These are phyloP conservation scores for Trachelus tabidus DNA, from an alignment of 2,888 invertebrate species.

Conservation along the genomic window DNA sequence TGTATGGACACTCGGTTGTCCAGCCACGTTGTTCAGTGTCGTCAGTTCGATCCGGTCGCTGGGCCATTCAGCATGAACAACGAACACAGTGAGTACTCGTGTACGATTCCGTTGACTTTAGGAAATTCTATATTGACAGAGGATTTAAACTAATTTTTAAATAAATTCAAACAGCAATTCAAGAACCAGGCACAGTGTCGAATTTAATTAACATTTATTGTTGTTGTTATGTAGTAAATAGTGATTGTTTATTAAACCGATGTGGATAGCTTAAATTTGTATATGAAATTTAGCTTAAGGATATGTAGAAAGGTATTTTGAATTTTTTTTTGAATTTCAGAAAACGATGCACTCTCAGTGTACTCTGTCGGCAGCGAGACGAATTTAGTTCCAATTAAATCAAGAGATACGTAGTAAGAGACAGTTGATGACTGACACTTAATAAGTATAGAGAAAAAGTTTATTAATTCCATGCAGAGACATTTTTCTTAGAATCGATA, in stretches of 20 bases:
- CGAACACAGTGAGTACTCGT: conserved; percentile 50
- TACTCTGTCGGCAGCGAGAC: conserved; percentile 53
- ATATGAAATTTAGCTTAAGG: not conserved
- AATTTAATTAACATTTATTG: not conserved
- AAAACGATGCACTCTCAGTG: conserved; percentile 42
- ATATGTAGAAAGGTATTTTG: not conserved
- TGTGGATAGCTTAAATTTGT: no score
- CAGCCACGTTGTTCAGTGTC: conserved; percentile 58
- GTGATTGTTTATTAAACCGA: no score
- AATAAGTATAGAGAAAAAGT: not conserved
- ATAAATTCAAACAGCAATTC: not conserved
- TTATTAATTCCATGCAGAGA: not conserved
- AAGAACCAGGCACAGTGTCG: not conserved
- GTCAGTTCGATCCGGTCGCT: conserved; percentile 64
- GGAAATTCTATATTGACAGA: not conserved
- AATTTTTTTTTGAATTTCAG: conserved; percentile 6
- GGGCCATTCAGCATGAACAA: conserved; percentile 62
- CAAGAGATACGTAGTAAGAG: conserved; percentile 56
- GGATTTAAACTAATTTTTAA: not conserved
- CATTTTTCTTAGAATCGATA: not conserved
- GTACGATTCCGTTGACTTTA: conserved; percentile 21
- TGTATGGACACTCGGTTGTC: conserved; percentile 53
- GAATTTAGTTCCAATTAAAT: conserved; percentile 55
- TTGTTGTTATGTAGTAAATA: not conserved
- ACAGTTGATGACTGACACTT: not conserved